A percentile compares a stretch with the other conserved stretches of the same genome.
Conservation (phyloP, 2,797 vertebrate species). For the Bryconaethiops microstoma region DNA sequence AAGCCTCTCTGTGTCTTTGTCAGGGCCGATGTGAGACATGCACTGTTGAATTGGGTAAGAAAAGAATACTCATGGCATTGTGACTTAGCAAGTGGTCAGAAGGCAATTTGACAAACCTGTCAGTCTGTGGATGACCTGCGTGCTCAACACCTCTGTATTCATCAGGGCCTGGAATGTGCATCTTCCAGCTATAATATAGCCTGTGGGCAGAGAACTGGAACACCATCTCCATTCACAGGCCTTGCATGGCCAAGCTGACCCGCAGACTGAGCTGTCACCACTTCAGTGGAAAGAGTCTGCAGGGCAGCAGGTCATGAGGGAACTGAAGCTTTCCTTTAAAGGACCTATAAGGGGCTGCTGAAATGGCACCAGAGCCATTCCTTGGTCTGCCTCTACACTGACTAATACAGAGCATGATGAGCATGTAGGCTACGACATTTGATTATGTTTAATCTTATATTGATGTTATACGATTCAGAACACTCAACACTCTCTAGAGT, state of each 20-base stretch:
- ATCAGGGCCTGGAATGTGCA: conserved; percentile 58
- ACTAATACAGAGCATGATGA: background rate
- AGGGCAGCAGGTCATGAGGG: conserved; percentile 37
- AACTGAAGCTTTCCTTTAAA: conserved; percentile 6
- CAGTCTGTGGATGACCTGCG: conserved; percentile 40
- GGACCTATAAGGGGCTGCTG: background rate
- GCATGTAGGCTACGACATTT: background rate
- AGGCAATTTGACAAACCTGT: conserved; percentile 51
- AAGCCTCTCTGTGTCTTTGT: conserved; percentile 18
- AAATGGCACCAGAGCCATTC: background rate
- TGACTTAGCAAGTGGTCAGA: conserved; percentile 44
- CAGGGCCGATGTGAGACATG: conserved; percentile 40
- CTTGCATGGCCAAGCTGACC: conserved; percentile 48
- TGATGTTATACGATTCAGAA: no score
- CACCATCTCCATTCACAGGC: conserved; percentile 45
- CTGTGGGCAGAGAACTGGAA: conserved; percentile 30
- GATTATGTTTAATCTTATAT: background rate
- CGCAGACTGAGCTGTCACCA: conserved; percentile 43
- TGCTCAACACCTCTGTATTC: conserved; percentile 52
- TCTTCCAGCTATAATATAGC: conserved; percentile 45
- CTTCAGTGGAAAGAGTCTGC: background rate
- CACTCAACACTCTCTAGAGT: no score
- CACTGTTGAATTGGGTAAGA: conserved; percentile 51
- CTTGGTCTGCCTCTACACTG: background rate
- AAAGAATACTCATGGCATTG: conserved; percentile 37